Base-by-base conservation (phyloP, 1,140 invertebrate genomes). In the Listronotus oregonensis region DNA sequence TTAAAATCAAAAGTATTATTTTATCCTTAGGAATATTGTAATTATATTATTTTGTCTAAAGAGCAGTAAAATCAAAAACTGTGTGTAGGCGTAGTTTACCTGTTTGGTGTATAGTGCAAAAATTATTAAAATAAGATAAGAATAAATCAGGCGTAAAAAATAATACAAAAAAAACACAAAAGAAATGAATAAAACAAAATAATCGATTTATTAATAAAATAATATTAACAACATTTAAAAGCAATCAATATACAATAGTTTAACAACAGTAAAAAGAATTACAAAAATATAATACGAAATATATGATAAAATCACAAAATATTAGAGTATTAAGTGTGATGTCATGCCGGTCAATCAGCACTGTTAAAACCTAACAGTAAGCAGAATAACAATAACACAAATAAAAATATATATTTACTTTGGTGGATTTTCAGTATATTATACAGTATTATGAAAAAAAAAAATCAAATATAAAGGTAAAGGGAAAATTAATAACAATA, bases 191-290 rank as follows among this genome's bases (percentile, higher is more conserved):
- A 27, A 50, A 60, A 60, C 44, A 60, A 60, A 60, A 44, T 60
- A 60, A 49, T 18, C 49, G 6, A 21, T 60, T 60, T 58, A 46
- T 32, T 60, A 15, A 49, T 46, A 60, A 60, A 60, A 60, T 60
- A 60, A 60, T 46, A 60, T 60, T 60, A 60, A 34, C 57, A 60
- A 60, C 57, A 60, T 50, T 31, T 49, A 60, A 50, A 34, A 15
- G 17, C 10, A 58, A 58, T 44, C 10, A 40, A 58, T 32, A 58
- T 32, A 31, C 14, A 46, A 42, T 32, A 40, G 37, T 21, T 58
- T 40, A 57, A 40, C 43, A 50, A 60, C 46, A 37, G 44, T 60
- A 60, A 60, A 60, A 60, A 49, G 37, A 14, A 40, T 47, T 60
- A 60, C 32, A 60, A 59, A 60, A 47, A 60, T 44, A 60, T 27